These are phyloP conservation scores for Scolopax bukidnonensis DNA, from an alignment of 2,797 vertebrate species.

Conservation along the genomic window DNA sequence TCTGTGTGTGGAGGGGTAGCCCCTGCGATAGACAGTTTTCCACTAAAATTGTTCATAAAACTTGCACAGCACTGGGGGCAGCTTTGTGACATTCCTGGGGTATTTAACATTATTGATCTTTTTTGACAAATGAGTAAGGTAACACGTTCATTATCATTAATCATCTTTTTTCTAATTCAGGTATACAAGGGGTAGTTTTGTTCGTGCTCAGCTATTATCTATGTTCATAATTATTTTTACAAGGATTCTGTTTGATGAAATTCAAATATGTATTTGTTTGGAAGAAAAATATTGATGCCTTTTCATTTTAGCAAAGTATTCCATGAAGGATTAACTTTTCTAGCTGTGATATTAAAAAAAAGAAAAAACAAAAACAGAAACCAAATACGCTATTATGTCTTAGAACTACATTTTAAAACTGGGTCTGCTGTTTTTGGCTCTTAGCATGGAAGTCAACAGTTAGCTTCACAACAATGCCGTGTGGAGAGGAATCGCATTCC, in stretches of 20 bases:
- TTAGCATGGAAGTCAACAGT: not conserved
- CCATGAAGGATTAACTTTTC: conserved; percentile 45
- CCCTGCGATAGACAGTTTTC: not conserved
- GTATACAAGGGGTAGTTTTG: conserved; percentile 38
- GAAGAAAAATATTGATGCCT: conserved; percentile 51
- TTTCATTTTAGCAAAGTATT: conserved; percentile 13
- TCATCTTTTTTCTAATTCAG: conserved; percentile 41
- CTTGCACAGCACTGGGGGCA: conserved; percentile 21
- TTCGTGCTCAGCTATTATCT: not conserved
- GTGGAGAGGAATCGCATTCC: not conserved
- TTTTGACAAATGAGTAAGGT: conserved; percentile 68
- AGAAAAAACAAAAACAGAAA: not conserved
- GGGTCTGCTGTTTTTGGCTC: conserved; percentile 12
- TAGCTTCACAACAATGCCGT: not conserved
- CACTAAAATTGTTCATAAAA: not conserved
- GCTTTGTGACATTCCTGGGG: conserved; percentile 40
- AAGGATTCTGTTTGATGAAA: conserved; percentile 57
- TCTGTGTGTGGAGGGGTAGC: not conserved
- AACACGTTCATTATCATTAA: conserved; percentile 56
- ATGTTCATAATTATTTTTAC: conserved; percentile 4
- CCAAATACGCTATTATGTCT: not conserved
- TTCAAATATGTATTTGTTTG: conserved; percentile 39
- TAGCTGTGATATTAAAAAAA: not conserved
- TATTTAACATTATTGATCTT: conserved; percentile 64
- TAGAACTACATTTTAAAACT: not conserved